Base-by-base conservation (phyloP, 2,113 vertebrate species). In the Prochilodus magdalenae region DNA sequence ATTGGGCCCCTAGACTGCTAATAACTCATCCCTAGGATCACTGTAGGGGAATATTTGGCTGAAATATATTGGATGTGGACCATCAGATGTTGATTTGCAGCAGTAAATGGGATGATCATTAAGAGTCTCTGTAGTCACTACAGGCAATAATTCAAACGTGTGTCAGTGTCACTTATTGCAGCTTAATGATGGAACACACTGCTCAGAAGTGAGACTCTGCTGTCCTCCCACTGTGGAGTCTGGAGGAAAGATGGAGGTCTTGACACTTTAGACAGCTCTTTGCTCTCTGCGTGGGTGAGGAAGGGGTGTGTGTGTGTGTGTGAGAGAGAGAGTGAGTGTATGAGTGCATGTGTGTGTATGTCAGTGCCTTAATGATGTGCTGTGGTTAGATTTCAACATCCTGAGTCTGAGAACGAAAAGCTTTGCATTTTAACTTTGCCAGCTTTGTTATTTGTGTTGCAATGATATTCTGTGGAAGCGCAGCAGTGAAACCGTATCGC, bases 291-390 rank as follows among this genome's bases (percentile, higher is more conserved):
- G 66, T 63, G 81, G 22, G 67, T 63, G 22, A 22, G 69, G 18
- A 60, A 44, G 66, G 60, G 36, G 44, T 73, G 76, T 60, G 53
- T 47, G 33, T 57, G 77, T 71, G 77, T 72, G 63, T 69, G 77
- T 79, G n/a, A n/a, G n/a, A n/a, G n/a, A n/a, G n/a, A n/a, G 49
- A 26, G 44, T 66, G 77, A 36, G 20, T 26, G 65, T 57, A 49
- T 53, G 66, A 57, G 73, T 40, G 22, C 30, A 33, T 44, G 73
- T 44, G 13, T 26, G 30, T 44, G 55, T 40, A 26, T 60, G 55
- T 60, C 29, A 73, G 33, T 65, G 55, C 20, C 53, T 83, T 83
- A 83, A 83, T 83, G 75, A 83, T 55, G 44, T 70, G 59, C 36
- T 77, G 60, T 66, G 60, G 60, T 62, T 27, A 65, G 26, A 27